phyloP scores from a whole-genome alignment of 2,888 invertebrate species.

The Rutpela maculata region DNA sequence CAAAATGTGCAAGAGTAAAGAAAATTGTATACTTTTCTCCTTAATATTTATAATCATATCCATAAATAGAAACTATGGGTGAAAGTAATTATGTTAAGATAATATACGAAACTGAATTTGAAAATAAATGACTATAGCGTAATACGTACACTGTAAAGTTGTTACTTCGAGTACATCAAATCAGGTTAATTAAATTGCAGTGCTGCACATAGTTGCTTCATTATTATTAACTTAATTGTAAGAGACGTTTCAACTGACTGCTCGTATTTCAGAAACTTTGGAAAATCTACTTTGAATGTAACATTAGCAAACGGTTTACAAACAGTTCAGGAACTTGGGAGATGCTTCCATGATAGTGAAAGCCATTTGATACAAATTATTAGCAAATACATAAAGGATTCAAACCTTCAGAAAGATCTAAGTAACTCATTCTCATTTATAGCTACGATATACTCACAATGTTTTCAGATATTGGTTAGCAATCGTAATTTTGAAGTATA shows the following conservation, averaged over 20 bases:
- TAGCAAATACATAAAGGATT: conserved; percentile 62
- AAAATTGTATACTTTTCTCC: too few species aligned
- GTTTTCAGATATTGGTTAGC: too few species aligned
- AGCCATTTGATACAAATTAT: conserved; percentile 60
- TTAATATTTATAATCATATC: too few species aligned
- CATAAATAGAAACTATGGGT: too few species aligned
- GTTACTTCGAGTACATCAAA: neutral
- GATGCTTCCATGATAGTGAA: conserved; percentile 61
- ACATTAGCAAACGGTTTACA: conserved; percentile 51
- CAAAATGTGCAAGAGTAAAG: too few species aligned
- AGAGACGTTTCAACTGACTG: conserved; percentile 7
- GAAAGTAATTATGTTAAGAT: too few species aligned
- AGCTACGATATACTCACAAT: neutral
- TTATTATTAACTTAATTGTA: neutral
- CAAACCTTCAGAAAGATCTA: conserved; percentile 62
- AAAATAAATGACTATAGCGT: neutral
- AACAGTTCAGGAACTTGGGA: conserved; percentile 56
- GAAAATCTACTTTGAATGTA: conserved; percentile 43
- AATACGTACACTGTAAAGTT: neutral
- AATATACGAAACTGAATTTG: neutral
- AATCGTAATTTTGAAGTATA: too few species aligned
- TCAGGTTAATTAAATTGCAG: neutral
- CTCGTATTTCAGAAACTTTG: conserved; percentile 53
- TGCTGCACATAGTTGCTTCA: conserved; percentile 7
- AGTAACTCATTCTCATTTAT: conserved; percentile 57